Conservation (phyloP, 2,113 vertebrate genomes). For the Cyphomyrus discorhynchus region DNA sequence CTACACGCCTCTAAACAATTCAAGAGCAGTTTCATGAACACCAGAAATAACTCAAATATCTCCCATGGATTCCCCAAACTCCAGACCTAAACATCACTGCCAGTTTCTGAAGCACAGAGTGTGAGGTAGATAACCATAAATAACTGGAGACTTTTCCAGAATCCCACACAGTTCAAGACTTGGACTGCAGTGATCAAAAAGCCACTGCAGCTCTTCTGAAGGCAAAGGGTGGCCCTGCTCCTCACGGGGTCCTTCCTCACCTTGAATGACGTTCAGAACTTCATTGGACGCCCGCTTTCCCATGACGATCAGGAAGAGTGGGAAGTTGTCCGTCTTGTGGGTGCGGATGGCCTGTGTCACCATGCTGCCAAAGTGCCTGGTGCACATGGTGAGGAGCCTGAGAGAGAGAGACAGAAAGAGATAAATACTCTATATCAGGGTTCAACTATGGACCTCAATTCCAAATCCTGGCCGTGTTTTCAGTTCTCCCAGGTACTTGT, state of each 20-base stretch:
- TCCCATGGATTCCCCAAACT: background rate
- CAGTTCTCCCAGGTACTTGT: no score
- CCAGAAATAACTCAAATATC: background rate
- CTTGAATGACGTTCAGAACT: conserved; percentile 98
- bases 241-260: conserved; percentile 49
- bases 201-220: background rate
- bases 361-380: conserved; percentile 92
- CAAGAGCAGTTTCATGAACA: background rate
- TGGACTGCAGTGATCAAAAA: background rate
- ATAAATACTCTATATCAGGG: background rate
- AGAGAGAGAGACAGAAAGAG: conserved; percentile 5
- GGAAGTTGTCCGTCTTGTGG: conserved; percentile 97
- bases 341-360: conserved; percentile 93
- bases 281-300: conserved; percentile 96
- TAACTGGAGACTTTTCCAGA: background rate
- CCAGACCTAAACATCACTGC: background rate
- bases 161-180: background rate
- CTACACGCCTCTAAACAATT: background rate
- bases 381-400: conserved; percentile 95
- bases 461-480: no score
- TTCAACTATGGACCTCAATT: no score
- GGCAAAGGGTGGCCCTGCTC: background rate
- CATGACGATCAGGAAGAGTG: conserved; percentile 95
- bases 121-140: background rate
- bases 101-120: background rate